These are phyloP conservation scores for Brachionus manjavacas DNA, from an alignment of 1,140 invertebrate species.

Conservation along the genomic window DNA sequence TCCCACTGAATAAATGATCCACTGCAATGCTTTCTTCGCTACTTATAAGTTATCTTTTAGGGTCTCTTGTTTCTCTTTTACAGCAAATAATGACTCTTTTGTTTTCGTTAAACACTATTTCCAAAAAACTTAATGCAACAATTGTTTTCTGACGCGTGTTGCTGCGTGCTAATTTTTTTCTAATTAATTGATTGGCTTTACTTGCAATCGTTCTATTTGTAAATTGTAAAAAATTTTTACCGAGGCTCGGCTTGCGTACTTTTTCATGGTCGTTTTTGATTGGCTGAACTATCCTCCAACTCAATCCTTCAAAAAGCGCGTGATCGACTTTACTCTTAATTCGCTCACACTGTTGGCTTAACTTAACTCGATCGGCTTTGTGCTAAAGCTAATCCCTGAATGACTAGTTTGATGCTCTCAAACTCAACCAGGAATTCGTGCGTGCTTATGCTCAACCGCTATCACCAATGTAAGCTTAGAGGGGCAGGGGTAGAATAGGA, in stretches of 20 bases:
- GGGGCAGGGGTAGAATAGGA: background rate
- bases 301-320: background rate
- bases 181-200: no score
- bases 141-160: background rate
- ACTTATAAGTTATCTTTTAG: background rate
- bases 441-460: background rate
- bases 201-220: no score
- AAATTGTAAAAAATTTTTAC: background rate
- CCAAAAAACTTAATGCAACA: background rate
- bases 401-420: background rate
- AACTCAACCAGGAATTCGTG: background rate
- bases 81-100: background rate
- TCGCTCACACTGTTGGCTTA: background rate
- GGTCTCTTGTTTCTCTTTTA: background rate
- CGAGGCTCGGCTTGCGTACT: background rate
- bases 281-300: background rate
- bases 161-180: background rate
- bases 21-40: background rate
- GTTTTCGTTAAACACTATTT: background rate
- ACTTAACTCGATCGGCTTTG: background rate
- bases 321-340: background rate
- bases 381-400: background rate
- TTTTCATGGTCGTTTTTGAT: background rate
- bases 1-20: background rate
- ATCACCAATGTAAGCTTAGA: background rate